Conservation (phyloP, 2,888 invertebrate species). For the Nomada hirtipes region DNA sequence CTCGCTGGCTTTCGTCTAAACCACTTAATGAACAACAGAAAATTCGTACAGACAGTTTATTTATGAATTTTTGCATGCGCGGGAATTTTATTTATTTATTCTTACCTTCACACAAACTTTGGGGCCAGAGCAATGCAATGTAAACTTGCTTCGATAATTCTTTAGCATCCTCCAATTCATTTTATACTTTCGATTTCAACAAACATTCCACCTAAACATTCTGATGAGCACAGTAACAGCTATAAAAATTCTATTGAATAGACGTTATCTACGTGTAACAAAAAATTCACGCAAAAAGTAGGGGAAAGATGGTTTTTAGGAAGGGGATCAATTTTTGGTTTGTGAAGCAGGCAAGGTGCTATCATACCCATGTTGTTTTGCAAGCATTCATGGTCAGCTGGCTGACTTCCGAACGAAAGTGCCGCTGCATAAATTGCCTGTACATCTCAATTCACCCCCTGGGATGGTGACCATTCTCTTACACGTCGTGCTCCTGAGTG, state of each 20-base stretch:
- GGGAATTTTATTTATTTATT: no score
- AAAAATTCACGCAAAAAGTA: neutral
- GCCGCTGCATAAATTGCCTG: conserved; percentile 81
- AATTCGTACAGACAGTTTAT: neutral
- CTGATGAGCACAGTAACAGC: no score
- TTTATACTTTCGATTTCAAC: no score
- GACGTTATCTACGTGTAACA: neutral
- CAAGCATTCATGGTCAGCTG: conserved; percentile 68
- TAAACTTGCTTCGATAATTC: no score
- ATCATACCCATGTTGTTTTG: conserved; percentile 58
- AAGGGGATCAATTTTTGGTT: no score
- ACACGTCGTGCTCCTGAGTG: conserved; percentile 74
- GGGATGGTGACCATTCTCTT: conserved; percentile 74
- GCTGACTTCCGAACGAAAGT: conserved; percentile 76
- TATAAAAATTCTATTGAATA: no score
- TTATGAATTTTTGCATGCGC: no score
- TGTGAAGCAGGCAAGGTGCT: conserved; percentile 2
- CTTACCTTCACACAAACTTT: no score
- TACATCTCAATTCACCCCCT: conserved; percentile 82
- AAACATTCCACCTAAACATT: no score
- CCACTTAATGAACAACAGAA: conserved; percentile 26
- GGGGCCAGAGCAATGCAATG: no score
- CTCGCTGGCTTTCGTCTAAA: conserved; percentile 36
- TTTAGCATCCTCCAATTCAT: no score
- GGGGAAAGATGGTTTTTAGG: neutral